phyloP scores from a whole-genome alignment of 64 coral and sea anemone species.

The Montipora foliosa region DNA sequence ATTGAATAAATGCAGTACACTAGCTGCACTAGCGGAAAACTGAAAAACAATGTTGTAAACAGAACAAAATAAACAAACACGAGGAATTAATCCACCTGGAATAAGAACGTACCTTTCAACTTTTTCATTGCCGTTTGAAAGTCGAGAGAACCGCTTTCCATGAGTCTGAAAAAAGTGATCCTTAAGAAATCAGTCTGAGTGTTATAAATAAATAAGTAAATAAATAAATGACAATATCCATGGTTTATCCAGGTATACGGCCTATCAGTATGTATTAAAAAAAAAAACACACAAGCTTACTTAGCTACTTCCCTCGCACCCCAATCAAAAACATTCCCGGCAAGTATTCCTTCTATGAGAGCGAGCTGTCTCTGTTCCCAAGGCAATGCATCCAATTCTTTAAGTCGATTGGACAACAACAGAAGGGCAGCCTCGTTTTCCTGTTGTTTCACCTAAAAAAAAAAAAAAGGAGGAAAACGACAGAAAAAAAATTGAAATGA shows the following conservation, averaged over 20 bases:
- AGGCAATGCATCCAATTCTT: constrained; percentile 61
- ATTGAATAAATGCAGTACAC: too few species aligned
- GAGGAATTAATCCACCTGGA: too few species aligned
- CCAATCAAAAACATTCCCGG: constrained; percentile 99
- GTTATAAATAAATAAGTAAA: background rate
- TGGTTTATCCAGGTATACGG: too few species aligned
- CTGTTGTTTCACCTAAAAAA: constrained; percentile 86
- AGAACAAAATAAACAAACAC: too few species aligned
- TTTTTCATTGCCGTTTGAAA: constrained; percentile 67
- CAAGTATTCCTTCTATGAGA: constrained; percentile 84
- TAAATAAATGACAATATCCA: background rate
- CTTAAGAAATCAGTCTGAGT: background rate
- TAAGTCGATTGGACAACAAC: constrained; percentile 72
- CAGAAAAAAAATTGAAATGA: too few species aligned
- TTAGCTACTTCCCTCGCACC: constrained; percentile 94
- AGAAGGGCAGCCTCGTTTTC: constrained; percentile 94
- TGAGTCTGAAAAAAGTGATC: constrained; percentile 33
- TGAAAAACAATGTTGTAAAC: background rate
- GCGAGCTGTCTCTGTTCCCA: constrained; percentile 74
- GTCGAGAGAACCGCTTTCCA: constrained; percentile 47
- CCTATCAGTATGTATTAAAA: too few species aligned
- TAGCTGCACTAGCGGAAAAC: too few species aligned
- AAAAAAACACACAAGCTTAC: constrained; percentile 36
- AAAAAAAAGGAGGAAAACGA: background rate
- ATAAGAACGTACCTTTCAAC: constrained; percentile 43